Evolutionary conservation across 1,140 invertebrate species (phyloP).

Genomic region (Bacillus rossius): DNA sequence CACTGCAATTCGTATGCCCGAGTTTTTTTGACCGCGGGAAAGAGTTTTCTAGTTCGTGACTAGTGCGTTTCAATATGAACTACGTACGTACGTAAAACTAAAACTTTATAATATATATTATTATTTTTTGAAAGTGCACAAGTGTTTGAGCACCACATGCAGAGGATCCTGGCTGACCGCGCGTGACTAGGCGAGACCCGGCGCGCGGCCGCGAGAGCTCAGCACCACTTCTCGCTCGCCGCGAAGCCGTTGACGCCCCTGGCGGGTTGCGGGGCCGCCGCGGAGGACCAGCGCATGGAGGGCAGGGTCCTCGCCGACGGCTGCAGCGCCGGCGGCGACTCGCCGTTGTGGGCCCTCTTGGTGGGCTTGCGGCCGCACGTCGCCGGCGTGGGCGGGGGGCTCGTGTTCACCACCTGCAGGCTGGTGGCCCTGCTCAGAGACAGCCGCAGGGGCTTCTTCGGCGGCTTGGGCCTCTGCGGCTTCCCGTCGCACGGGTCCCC

Average conservation of each 20-base stretch:
- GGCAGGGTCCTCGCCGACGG: slow-evolving; percentile 39
- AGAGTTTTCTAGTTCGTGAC: too few relatives aligned
- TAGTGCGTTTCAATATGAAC: too few relatives aligned
- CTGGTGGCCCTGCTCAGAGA: slow-evolving; percentile 76
- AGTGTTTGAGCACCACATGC: too few relatives aligned
- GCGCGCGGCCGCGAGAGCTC: too few relatives aligned
- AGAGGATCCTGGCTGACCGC: too few relatives aligned
- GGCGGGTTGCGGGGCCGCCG: slow-evolving; percentile 23
- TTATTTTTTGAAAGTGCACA: too few relatives aligned
- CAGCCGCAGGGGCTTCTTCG: slow-evolving; percentile 74
- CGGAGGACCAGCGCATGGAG: slow-evolving; percentile 41
- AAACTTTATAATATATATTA: too few relatives aligned
- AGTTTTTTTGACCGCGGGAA: too few relatives aligned
- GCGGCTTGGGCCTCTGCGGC: slow-evolving; percentile 59
- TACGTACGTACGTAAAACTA: too few relatives aligned
- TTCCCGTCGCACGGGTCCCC: neutral
- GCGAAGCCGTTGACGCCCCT: neutral
- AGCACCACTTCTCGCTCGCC: slow-evolving; percentile 40
- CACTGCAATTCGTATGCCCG: too few relatives aligned
- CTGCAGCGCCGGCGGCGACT: slow-evolving; percentile 36
- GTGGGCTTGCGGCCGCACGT: slow-evolving; percentile 34
- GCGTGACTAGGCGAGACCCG: too few relatives aligned
- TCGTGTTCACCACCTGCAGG: slow-evolving; percentile 58
- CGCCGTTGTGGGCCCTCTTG: slow-evolving; percentile 52
- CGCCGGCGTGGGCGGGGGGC: slow-evolving; percentile 31